Base-by-base conservation (phyloP, 1,140 invertebrate genomes). In the Drosophila saltans region DNA sequence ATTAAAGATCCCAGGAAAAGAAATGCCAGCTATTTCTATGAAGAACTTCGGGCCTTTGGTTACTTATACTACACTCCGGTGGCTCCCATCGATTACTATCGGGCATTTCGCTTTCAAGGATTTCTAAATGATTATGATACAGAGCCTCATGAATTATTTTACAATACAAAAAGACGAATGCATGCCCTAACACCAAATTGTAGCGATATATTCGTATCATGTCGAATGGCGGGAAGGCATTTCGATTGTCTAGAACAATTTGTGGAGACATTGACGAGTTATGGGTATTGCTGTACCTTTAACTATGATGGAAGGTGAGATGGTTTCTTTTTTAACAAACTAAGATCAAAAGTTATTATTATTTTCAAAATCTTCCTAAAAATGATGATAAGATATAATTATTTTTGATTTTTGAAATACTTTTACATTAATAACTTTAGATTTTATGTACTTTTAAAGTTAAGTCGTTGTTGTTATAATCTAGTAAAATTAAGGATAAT, bases 261-360 rank as follows among this genome's bases (percentile, higher is more conserved):
- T 33, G 56, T 48, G 16, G 67, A 80, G 39, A 78, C 75, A 0
- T 61, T 91, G 9, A 89, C 90, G 1, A 72, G 69, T 21, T 57
- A 72, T 36, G 90, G 90, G 0, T 82, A 55, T 52, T 92, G 91
- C 21, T 91, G 90, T 10, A 90, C 88, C 3, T 84, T 92, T 30
- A 91, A 91, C 58, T 56, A 48, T 6, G 67, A 80, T 48, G 84
- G 79, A 26, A 76, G 59, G 90, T 76, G 43, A 60, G 63, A 16
- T 16, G 61, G 24, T 6, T 7, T 16, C 16, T 4, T 5, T 30
- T 16, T 16, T 16, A 16, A 16, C 16, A 16, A 16, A 16, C 16
- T 16, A 16, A 0, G 16, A 16, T 16, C 0, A 16, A 16, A 16
- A 16, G 16, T 16, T 16, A 16, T 16, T 16, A 16, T 16, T 16